phyloP scores from a whole-genome alignment of 2,113 vertebrate genomes.

The Tinamus guttatus region DNA sequence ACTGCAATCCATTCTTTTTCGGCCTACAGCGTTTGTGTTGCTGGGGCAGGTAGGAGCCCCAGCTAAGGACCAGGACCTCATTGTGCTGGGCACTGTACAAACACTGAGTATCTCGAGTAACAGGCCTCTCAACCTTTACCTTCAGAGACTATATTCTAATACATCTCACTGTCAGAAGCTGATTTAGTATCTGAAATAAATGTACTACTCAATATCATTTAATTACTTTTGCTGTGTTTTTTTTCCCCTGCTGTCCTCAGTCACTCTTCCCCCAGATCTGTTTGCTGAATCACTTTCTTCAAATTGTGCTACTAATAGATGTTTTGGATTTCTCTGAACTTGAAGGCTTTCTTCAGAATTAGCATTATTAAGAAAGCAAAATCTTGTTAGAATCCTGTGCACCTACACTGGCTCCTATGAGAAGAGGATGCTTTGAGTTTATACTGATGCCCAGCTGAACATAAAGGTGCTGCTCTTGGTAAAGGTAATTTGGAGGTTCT shows the following conservation, averaged over 20 bases:
- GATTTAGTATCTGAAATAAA: constrained; percentile 66
- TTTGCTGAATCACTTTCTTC: neutral
- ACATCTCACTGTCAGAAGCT: constrained; percentile 62
- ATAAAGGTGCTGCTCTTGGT: neutral
- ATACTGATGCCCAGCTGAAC: neutral
- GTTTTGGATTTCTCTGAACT: neutral
- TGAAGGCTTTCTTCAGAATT: neutral
- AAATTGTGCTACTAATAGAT: neutral
- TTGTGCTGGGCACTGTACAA: constrained; percentile 42
- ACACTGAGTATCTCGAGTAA: constrained; percentile 22
- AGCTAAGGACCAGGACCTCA: constrained; percentile 52
- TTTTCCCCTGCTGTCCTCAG: neutral
- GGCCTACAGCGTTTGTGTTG: constrained; percentile 35
- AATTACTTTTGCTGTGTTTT: constrained; percentile 33
- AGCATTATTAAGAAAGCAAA: neutral
- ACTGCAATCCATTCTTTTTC: constrained; percentile 38
- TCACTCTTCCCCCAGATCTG: neutral
- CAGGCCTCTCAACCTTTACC: constrained; percentile 41
- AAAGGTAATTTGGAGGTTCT: constrained; percentile 12
- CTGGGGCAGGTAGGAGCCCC: constrained; percentile 25
- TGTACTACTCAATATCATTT: constrained; percentile 62
- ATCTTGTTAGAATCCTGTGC: neutral
- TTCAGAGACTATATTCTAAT: constrained; percentile 66
- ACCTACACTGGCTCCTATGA: neutral
- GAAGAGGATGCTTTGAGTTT: neutral